Base-by-base conservation (phyloP, 2,888 invertebrate species). In the Thymelicus lineola region DNA sequence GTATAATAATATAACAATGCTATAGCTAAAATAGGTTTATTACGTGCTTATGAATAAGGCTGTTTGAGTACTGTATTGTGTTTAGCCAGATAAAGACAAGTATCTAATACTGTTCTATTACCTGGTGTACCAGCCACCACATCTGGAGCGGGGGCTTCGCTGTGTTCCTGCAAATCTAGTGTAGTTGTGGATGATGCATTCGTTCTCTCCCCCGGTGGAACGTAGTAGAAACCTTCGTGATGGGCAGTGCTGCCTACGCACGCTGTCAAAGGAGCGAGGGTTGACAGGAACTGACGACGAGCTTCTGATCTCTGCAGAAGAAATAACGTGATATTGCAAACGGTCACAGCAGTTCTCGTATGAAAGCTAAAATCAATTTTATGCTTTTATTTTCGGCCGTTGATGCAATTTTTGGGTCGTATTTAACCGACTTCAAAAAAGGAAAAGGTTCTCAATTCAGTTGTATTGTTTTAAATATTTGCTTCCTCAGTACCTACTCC, bases 111-210 rank as follows among this genome's bases (percentile, higher is more conserved):
- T 28, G 28, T 28, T 28, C 28, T 28, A 1, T 28, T 83, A 84
- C 94, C 95, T 73, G 96, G 96, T 0, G 96, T 96, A 0, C 96
- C 97, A 60, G 96, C 97, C 12, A 97, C 95, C 0, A 97, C 96
- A 81, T 97, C 97, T 0, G 97, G 97, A 0, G 97, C 96, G 4
- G 95, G 94, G 28, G 94, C 94, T 72, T 95, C 95, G 55, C 75
- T 86, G 71, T 90, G 90, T 48, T 93, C 91, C 20, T 89, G 90
- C 1, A 97, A 94, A 7, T 96, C 95, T 64, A 96, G 94, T 60
- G 95, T 95, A 1, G 95, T 95, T 6, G 88, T 85, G 74, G 95
- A 95, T 0, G 95, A 94, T 0, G 95, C 91, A 0, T 96, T 95
- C 28, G 94, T 94, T 14, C 96, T 91, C 66, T 95, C 96, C 1